A percentile compares a stretch with the other conserved stretches of the same genome.
Evolutionary conservation across 1,140 invertebrate species (phyloP).

Genomic region (Leptinotarsa defecta): DNA sequence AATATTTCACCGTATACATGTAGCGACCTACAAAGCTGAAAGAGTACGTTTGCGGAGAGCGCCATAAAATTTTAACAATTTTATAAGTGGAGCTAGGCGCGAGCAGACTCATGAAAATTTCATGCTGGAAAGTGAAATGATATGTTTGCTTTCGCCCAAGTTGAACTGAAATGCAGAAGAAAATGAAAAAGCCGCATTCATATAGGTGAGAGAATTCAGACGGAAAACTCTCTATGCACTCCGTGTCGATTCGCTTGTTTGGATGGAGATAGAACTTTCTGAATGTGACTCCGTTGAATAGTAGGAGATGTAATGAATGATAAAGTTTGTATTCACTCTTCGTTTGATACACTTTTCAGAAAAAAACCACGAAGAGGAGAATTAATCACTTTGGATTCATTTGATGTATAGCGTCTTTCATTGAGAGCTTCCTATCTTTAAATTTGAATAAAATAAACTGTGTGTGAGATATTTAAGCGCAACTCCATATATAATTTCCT

Average conservation of each 20-base stretch:
- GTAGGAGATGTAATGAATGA: not conserved
- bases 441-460: no score
- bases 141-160: slow-evolving; percentile 20
- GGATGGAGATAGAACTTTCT: not conserved
- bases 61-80: slow-evolving; percentile 25
- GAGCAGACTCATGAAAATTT: slow-evolving; percentile 18
- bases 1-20: slow-evolving; percentile 17
- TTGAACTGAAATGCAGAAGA: not conserved
- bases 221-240: not conserved
- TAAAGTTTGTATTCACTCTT: no score
- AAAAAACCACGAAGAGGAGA: no score
- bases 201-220: not conserved
- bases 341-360: no score
- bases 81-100: slow-evolving; percentile 18
- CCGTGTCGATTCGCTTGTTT: not conserved
- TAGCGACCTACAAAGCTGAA: slow-evolving; percentile 4
- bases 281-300: not conserved
- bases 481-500: no score
- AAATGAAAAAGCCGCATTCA: slow-evolving; percentile 18
- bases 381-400: no score
- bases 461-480: no score
- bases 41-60: slow-evolving; percentile 1
- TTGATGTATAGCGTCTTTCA: no score
- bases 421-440: no score
- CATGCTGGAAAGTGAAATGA: slow-evolving; percentile 16